Percentiles rank a stretch among this genome's conserved stretches.
Conservation (phyloP, 2,888 invertebrate genomes). For the Drosophila ezoana region DNA sequence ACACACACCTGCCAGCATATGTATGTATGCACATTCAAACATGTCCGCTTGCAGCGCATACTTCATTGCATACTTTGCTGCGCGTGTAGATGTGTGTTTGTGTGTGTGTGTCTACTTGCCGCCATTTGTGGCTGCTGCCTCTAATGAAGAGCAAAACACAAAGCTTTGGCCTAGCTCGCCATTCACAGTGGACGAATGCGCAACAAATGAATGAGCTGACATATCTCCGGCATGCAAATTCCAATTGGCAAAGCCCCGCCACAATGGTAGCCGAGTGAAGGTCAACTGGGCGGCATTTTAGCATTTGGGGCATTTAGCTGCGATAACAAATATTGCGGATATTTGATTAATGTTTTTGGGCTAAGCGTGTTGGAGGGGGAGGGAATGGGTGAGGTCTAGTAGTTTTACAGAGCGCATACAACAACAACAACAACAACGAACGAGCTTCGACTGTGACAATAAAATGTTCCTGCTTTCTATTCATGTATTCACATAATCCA, state of each 20-base stretch:
- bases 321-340: constrained; percentile 57
- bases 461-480: constrained; percentile 69
- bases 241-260: constrained; percentile 6
- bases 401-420: constrained; percentile 5
- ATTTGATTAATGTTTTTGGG: constrained; percentile 67
- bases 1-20: neutral
- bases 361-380: neutral
- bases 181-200: constrained; percentile 33
- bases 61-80: constrained; percentile 44
- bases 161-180: constrained; percentile 23
- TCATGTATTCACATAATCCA: constrained; percentile 78
- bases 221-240: constrained; percentile 22
- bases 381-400: neutral
- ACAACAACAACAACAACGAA: constrained; percentile 19
- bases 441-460: constrained; percentile 70
- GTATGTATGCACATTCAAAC: constrained; percentile 31
- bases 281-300: constrained; percentile 22
- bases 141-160: constrained; percentile 68
- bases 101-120: constrained; percentile 11
- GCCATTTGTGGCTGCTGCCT: constrained; percentile 46
- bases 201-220: constrained; percentile 44
- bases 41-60: constrained; percentile 54
- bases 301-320: constrained; percentile 12
- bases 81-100: constrained; percentile 28
- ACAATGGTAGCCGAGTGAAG: constrained; percentile 8